Evolutionary conservation across 2,888 invertebrate species (phyloP), one percentile per base, ranked within the genome.

Genomic region (Hemaris fuciformis): DNA sequence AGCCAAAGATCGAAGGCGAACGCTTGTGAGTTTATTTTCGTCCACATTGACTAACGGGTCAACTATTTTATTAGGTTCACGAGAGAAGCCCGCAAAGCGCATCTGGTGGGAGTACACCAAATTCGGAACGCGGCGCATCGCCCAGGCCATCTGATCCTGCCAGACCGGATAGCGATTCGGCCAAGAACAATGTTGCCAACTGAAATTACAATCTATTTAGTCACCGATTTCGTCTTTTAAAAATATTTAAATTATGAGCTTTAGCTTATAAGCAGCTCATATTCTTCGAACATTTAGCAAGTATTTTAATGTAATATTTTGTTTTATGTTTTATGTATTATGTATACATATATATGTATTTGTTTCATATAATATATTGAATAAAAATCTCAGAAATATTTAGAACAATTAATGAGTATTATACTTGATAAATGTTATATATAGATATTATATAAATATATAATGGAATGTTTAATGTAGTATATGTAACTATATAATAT

Each of bases 51-150:
- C 53, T 31, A 53, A 53, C 22, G 43, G 43, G 65, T 48, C 63
- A 42, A 69, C 69, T 67, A 66, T 72, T 71, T 69, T 66, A 70
- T 64, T 71, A 93, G 93, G 88, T 93, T 1, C 83, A 77, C 57
- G 93, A 92, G 61, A 84, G 84, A 62, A 91, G 91, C 70, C 93
- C 93, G 0, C 89, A 91, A 67, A 89, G 89, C 61, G 80, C 87
- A 23, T 91, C 93, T 45, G 92, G 89, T 0, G 86, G 84, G 13
- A 91, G 87, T 64, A 84, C 91, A 1, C 92, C 92, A 0, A 92
- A 87, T 68, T 89, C 89, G 0, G 90, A 91, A 13, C 77, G 87
- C 18, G 85, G 77, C 0, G 66, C 71, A 10, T 87, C 89, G 1
- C 88, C 87, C 2, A 79, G 72, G 58, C 81, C n/a, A n/a, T n/a